Percentiles rank a stretch among this genome's conserved stretches.
Evolutionary conservation across 2,113 vertebrate species (phyloP).

Genomic region (Rhodinocichla rosea): DNA sequence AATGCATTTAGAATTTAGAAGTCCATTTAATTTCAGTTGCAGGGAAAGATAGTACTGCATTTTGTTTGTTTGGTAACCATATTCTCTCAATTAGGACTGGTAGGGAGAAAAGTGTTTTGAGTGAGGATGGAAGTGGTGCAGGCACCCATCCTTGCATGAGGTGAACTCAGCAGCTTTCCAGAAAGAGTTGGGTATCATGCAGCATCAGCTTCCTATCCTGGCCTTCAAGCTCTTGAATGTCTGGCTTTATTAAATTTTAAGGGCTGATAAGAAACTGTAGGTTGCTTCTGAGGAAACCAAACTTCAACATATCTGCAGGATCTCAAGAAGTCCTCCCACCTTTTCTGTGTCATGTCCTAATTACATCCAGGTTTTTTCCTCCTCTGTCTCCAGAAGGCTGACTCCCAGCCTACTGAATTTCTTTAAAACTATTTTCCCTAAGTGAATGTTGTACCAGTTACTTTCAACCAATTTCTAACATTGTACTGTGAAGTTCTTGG

Average conservation of each 20-base stretch:
- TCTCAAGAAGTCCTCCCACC: neutral
- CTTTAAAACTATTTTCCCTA: neutral
- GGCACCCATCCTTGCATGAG: neutral
- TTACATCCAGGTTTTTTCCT: neutral
- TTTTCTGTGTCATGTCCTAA: neutral
- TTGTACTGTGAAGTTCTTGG: neutral
- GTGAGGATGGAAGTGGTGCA: neutral
- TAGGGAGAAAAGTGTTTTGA: neutral
- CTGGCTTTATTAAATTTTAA: neutral
- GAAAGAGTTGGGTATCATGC: neutral
- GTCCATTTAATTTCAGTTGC: neutral
- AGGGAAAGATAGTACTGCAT: neutral
- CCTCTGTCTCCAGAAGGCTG: neutral
- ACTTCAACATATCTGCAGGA: neutral
- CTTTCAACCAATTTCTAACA: neutral
- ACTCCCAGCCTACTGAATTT: neutral
- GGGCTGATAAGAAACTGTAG: neutral
- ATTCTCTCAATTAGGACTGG: neutral
- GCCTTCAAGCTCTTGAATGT: neutral
- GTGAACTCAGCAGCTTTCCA: neutral
- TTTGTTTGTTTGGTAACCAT: neutral
- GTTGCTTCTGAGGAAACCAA: neutral
- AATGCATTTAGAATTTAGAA: slow-evolving; percentile 14
- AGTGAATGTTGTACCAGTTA: neutral
- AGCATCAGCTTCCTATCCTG: neutral